phyloP scores from a whole-genome alignment of 1,140 invertebrate species.

The Pteromalus puparum region DNA sequence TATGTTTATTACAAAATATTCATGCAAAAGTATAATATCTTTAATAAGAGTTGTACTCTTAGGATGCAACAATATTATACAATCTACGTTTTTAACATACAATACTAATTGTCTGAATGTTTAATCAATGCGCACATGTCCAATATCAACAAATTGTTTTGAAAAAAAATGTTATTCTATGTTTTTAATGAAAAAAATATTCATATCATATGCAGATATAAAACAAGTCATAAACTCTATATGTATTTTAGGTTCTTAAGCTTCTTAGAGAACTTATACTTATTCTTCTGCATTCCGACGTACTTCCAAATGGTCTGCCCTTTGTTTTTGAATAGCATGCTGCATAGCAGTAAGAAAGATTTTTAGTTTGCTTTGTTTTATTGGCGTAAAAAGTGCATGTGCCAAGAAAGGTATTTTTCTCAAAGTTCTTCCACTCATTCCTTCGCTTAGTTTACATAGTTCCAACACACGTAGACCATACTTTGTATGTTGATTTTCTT shows the following conservation, averaged over 20 bases:
- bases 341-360: slow-evolving; percentile 67
- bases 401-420: slow-evolving; percentile 93
- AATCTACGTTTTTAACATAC: not conserved
- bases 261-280: not conserved
- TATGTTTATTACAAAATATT: slow-evolving; percentile 3
- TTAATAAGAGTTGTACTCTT: not conserved
- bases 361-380: slow-evolving; percentile 54
- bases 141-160: no score
- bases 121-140: no score
- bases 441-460: slow-evolving; percentile 78
- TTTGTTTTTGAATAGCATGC: slow-evolving; percentile 62
- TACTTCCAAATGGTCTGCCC: slow-evolving; percentile 48
- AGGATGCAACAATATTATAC: not conserved
- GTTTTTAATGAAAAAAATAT: no score
- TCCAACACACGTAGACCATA: slow-evolving; percentile 66
- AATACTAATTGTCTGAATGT: not conserved
- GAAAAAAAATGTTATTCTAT: no score
- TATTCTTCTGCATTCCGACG: not conserved
- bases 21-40: not conserved
- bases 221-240: not conserved
- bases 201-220: not conserved
- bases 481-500: slow-evolving; percentile 63
- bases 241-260: not conserved
- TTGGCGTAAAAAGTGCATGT: slow-evolving; percentile 76
- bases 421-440: slow-evolving; percentile 89